A percentile compares a stretch with the other conserved stretches of the same genome.
Conservation (phyloP, 2,888 invertebrate species). For the Tenthredo scrophulariae region DNA sequence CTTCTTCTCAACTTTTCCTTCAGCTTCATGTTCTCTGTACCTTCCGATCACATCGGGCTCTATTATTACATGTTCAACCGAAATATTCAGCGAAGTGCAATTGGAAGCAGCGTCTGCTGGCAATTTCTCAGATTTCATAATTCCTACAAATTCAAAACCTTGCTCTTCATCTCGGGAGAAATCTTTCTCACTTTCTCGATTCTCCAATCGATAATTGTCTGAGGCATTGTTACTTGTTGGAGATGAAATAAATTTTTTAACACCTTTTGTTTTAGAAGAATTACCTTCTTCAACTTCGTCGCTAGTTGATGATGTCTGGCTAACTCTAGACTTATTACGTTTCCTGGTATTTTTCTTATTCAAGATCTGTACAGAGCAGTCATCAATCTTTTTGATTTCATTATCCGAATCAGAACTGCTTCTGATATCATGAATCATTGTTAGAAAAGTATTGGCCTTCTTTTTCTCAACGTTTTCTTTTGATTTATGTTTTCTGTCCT, state of each 20-base stretch:
- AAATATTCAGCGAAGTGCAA: neutral
- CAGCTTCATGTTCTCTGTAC: neutral
- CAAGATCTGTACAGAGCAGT: neutral
- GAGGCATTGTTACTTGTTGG: neutral
- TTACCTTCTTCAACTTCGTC: neutral
- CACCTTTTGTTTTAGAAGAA: too few relatives aligned
- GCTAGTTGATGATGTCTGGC: too few relatives aligned
- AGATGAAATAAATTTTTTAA: neutral
- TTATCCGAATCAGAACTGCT: conserved; percentile 29
- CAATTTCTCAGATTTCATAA: neutral
- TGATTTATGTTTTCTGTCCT: neutral
- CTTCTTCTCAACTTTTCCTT: neutral
- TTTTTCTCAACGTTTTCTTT: neutral
- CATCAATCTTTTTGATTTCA: neutral
- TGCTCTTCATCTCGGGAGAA: neutral
- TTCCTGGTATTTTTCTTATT: neutral
- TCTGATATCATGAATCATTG: neutral
- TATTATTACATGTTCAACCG: neutral
- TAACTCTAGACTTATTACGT: too few relatives aligned
- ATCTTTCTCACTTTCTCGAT: neutral
- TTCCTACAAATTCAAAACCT: neutral
- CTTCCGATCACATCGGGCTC: neutral
- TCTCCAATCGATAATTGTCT: neutral
- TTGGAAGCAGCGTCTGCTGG: neutral
- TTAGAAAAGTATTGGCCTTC: neutral